Percentiles rank a stretch among this genome's conserved stretches.
Evolutionary conservation across 2,113 vertebrate genomes (phyloP).

Genomic region (Tachysurus vachellii): DNA sequence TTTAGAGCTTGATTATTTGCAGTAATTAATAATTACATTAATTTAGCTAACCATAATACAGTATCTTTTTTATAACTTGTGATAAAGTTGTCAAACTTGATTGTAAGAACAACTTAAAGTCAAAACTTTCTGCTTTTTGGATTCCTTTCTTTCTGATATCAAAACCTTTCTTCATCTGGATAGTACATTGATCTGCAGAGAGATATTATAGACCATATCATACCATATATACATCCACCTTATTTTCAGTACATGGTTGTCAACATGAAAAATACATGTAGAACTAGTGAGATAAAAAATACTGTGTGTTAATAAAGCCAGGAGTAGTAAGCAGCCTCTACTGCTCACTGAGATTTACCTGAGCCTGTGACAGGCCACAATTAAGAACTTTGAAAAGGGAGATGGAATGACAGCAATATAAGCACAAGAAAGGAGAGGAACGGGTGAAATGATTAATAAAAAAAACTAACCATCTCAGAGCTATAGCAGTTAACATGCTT

Average conservation of each 20-base stretch:
- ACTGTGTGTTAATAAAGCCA: conserved; percentile 1
- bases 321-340: background rate
- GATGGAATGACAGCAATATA: background rate
- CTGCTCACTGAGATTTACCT: conserved; percentile 9
- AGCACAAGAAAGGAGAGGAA: background rate
- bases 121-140: background rate
- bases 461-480: background rate
- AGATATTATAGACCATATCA: background rate
- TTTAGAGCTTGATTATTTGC: background rate
- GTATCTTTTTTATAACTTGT: background rate
- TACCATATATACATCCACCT: background rate
- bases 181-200: background rate
- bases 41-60: background rate
- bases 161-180: background rate
- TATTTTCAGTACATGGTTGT: background rate
- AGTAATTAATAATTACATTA: background rate
- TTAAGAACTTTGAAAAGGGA: conserved; percentile 1
- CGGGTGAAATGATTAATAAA: background rate
- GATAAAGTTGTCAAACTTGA: no score
- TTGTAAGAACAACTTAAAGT: no score
- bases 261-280: background rate
- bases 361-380: conserved; percentile 6
- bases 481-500: background rate
- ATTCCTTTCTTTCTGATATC: background rate
- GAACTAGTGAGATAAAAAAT: background rate